phyloP scores from a whole-genome alignment of 1,140 invertebrate species.

The Phymorhynchus buccinoides region DNA sequence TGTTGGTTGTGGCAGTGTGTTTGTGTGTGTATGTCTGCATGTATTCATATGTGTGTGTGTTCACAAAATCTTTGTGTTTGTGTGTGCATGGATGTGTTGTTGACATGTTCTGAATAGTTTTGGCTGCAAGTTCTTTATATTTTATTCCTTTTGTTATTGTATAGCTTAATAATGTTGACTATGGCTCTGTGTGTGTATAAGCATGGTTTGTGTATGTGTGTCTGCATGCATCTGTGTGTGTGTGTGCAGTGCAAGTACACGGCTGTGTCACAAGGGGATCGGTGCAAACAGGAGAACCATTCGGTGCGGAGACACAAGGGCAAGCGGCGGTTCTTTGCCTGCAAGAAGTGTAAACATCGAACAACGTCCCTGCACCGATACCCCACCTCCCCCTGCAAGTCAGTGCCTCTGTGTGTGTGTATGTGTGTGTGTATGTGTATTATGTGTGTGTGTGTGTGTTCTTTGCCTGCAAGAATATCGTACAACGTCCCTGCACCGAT shows the following conservation, averaged over 20 bases:
- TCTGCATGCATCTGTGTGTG: background rate
- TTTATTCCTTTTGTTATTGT: too few relatives aligned
- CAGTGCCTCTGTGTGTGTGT: slow-evolving; percentile 33
- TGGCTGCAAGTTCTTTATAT: too few relatives aligned
- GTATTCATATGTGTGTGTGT: too few relatives aligned
- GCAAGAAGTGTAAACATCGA: slow-evolving; percentile 87
- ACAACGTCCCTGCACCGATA: slow-evolving; percentile 83
- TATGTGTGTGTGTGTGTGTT: background rate
- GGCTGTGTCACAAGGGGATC: slow-evolving; percentile 86
- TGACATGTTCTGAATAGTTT: too few relatives aligned
- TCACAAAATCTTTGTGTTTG: background rate
- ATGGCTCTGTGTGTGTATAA: too few relatives aligned
- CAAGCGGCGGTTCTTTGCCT: slow-evolving; percentile 92
- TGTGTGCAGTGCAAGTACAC: slow-evolving; percentile 86
- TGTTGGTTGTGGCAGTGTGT: too few relatives aligned
- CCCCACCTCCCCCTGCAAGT: slow-evolving; percentile 82
- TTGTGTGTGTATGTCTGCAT: too few relatives aligned
- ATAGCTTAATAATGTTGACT: too few relatives aligned
- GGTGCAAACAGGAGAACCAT: slow-evolving; percentile 88
- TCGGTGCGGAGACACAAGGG: slow-evolving; percentile 82
- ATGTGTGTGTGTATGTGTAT: background rate
- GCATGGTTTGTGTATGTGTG: background rate
- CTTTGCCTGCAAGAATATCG: slow-evolving; percentile 76
- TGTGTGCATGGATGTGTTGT: too few relatives aligned
- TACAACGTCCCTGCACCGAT: slow-evolving; percentile 81